Percentiles rank a stretch among this genome's conserved stretches.
Conservation (phyloP, 2,113 vertebrate species). For the Percopsis transmontana region DNA sequence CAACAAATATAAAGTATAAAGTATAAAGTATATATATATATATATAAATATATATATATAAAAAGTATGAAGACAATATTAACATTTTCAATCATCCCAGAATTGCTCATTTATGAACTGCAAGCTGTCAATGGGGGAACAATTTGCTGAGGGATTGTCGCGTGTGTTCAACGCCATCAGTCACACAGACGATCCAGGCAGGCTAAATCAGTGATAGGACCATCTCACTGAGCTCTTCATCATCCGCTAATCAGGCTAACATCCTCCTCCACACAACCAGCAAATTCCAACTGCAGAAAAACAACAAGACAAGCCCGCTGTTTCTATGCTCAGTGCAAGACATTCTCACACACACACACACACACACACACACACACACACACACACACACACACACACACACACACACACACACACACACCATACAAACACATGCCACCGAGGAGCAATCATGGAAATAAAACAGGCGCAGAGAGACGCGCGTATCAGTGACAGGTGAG, state of each 20-base stretch:
- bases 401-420: background rate
- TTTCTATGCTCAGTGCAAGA: background rate
- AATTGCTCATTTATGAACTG: conserved; percentile 53
- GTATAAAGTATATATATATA: too few species aligned
- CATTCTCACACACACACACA: background rate
- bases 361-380: background rate
- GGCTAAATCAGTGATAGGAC: conserved; percentile 67
- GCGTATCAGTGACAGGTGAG: conserved; percentile 24
- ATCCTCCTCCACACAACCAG: conserved; percentile 58
- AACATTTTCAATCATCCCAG: conserved; percentile 33
- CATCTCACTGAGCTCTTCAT: conserved; percentile 70
- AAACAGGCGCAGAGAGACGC: background rate
- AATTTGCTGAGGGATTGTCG: conserved; percentile 63
- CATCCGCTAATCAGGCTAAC: conserved; percentile 64
- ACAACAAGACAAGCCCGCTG: conserved; percentile 35
- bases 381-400: background rate
- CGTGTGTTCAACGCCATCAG: conserved; percentile 50
- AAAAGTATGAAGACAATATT: background rate
- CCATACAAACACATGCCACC: background rate
- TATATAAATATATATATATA: too few species aligned
- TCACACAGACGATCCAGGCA: conserved; percentile 60
- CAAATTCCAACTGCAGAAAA: conserved; percentile 41
- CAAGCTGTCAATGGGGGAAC: conserved; percentile 55
- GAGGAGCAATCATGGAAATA: background rate
- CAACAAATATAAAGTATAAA: background rate